These are phyloP conservation scores for Tokudaia muenninki DNA, from an alignment of 2,797 vertebrate species.

Conservation along the genomic window DNA sequence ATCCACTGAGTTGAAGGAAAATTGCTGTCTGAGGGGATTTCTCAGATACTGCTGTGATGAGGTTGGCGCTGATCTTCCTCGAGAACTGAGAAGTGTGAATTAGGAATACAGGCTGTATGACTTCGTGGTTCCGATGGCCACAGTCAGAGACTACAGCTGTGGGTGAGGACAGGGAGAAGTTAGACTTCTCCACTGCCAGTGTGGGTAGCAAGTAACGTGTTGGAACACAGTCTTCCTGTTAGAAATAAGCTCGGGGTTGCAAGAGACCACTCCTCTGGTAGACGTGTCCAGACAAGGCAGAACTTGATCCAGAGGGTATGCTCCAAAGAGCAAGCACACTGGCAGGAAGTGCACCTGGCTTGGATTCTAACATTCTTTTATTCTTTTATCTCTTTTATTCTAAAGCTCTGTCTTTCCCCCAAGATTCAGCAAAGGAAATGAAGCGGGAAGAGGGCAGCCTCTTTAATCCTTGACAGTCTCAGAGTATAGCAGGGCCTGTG, in stretches of 20 bases:
- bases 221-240: neutral
- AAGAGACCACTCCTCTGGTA: neutral
- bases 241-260: neutral
- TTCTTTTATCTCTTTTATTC: neutral
- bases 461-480: neutral
- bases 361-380: neutral
- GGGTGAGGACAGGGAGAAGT: neutral
- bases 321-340: neutral
- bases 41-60: conserved; percentile 22
- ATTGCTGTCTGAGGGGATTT: neutral
- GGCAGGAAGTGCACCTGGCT: neutral
- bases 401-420: too few species aligned
- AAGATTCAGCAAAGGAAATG: neutral
- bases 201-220: neutral
- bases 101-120: neutral
- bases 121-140: neutral
- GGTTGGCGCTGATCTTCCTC: neutral
- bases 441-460: neutral
- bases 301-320: neutral
- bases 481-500: neutral
- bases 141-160: neutral
- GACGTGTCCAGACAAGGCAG: neutral
- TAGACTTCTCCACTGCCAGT: neutral
- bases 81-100: neutral
- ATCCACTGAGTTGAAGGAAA: neutral